Evolutionary conservation across 2,797 vertebrate genomes (phyloP), one percentile per base, ranked within the genome.

Genomic region (Myripristis jacobus): DNA sequence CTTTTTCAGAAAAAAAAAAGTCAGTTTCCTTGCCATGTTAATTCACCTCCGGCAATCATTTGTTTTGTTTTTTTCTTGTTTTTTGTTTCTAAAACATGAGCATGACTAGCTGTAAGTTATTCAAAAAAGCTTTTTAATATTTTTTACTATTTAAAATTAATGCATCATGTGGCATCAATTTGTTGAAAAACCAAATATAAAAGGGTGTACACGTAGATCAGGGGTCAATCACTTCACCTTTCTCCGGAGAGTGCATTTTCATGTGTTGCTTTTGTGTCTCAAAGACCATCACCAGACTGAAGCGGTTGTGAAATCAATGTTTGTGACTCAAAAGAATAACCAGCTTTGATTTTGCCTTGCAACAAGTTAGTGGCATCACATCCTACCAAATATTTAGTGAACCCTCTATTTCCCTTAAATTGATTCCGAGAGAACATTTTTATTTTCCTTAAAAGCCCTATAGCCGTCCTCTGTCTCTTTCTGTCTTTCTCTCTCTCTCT

Each of bases 311-410:
- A 70, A 16, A 25, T 60, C 41, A 62, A 51, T 25, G 51, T 48
- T 62, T 58, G 67, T 57, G 50, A 38, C 54, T 67, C 21, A 59
- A 47, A 47, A 5, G 44, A 47, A 47, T 47, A 47, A 73, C 19
- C 29, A 25, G n/a, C 36, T 55, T 52, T 18, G 50, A 18, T 48
- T 41, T 46, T 62, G 64, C 65, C 59, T 80, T 44, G 31, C 47
- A 58, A 64, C 44, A 27, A 41, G 25, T 65, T 18, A 19, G 29
- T 48, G 25, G 27, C 44, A 68, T 54, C 24, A 54, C 22, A 62
- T 69, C 48, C 29, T 77, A 63, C 36, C 66, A 51, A 64, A 53
- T 15, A 74, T 21, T 51, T 51, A 27, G 31, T 73, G 62, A 63
- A 61, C 34, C 34, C 9, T 36, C 7, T 36, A 36, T 36, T 36